Conservation (phyloP, 2,113 vertebrate species). For the Sardina pilchardus region DNA sequence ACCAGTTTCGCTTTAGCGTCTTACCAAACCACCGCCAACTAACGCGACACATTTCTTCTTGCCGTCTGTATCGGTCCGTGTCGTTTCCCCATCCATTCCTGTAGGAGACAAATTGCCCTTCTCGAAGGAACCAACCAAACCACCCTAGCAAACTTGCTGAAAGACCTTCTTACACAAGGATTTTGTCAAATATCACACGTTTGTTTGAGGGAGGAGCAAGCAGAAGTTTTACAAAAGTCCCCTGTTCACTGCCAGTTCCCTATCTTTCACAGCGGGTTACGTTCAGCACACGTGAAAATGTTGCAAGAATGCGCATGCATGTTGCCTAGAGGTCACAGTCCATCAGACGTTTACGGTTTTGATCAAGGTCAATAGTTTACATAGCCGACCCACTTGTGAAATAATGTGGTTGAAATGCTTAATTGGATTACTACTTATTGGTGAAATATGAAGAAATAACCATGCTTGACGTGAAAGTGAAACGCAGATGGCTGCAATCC, state of each 20-base stretch:
- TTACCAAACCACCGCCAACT: constrained; percentile 68
- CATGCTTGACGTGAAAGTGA: too few relatives aligned
- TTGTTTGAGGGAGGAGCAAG: neutral
- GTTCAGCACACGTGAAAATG: neutral
- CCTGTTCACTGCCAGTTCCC: neutral
- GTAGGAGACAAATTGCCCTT: neutral
- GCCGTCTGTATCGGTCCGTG: neutral
- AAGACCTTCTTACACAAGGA: neutral
- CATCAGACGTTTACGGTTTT: neutral
- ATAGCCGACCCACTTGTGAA: too few relatives aligned
- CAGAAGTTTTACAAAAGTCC: neutral
- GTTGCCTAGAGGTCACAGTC: neutral
- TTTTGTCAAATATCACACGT: neutral
- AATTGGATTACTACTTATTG: too few relatives aligned
- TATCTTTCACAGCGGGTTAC: neutral
- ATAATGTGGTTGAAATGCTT: too few relatives aligned
- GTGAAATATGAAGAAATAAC: too few relatives aligned
- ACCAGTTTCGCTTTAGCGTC: constrained; percentile 21
- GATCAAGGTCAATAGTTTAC: too few relatives aligned
- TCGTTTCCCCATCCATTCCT: neutral
- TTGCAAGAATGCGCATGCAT: neutral
- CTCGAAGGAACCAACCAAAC: neutral
- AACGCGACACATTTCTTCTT: constrained; percentile 62
- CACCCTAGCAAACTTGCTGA: neutral
- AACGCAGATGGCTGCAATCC: too few relatives aligned